Base-by-base conservation (phyloP, 2,113 vertebrate species). In the Anseranas semipalmata region DNA sequence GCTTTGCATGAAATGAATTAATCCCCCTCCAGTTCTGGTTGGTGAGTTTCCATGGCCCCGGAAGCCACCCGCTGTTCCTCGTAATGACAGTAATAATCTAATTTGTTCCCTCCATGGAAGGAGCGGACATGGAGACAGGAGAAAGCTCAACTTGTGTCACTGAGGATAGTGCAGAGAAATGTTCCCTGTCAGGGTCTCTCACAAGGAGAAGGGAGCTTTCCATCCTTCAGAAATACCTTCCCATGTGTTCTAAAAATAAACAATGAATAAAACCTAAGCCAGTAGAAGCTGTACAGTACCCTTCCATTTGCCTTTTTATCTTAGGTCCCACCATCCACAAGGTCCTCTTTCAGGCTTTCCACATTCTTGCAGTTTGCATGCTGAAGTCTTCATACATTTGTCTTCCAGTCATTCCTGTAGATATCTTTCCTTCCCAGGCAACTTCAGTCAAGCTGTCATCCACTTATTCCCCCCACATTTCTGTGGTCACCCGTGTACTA, bases 1-100 rank as follows among this genome's bases (percentile, higher is more conserved):
- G 81, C 84, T 93, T 92, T 92, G 81, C 80, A 90, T 95, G 84
- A 96, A 96, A 91, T 87, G 41, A 92, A 53, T 93, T 93, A 70
- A 81, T 92, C 74, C 50, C 77, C 30, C 20, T 82, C 77, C 74
- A 8, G 4, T 79, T 89, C 73, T 82, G 78, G 50, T 9, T 65
- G 67, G 46, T 70, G 62, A 35, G 28, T 76, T 90, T 91, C 21
- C 0, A 0, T 76, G 58, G 66, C 15, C 74, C 62, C 39, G 3
- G 94, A 79, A 95, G 46, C 77, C 84, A 63, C 73, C 37, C 24
- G 1, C 81, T 79, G 92, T 82, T 93, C 66, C 58, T 89, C 50
- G 45, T 71, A 66, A 84, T 92, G 89, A 85, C 43, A 68, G 33
- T 80, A 50, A 66, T 59, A 77, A 55, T 68, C 66, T 85, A 30